Evolutionary conservation across 2,888 invertebrate species (phyloP), one percentile per base, ranked within the genome.

Genomic region (Cheilosia soror): DNA sequence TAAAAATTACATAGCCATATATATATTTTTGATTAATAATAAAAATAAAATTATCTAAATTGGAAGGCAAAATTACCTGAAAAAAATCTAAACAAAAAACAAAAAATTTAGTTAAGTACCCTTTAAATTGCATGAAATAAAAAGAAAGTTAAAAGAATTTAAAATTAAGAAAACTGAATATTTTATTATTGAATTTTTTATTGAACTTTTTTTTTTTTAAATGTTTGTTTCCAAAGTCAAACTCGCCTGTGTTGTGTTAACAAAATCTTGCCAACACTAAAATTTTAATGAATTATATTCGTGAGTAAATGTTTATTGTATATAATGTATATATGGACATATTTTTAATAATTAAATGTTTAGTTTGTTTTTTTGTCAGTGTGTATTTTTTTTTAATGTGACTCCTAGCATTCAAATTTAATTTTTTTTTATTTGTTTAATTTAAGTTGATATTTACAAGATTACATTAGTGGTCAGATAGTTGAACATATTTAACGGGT

Each of bases 21-120:
- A 25, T 57, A 55, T 11, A 37, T 11, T 11, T 55, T 44, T 11
- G 20, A 66, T 69, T 69, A 47, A 42, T 62, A 58, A 49, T 60
- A 71, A 58, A 51, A 47, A 65, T 25, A 58, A 53, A 68, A 73
- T 79, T 75, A n/a, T 72, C 62, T 68, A 77, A 79, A 69, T 69
- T 68, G 63, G 69, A 75, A 80, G 80, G 80, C 75, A 80, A 44
- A 82, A 40, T 69, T 42, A 69, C 80, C 84, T 84, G 84, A 20
- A 78, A 80, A 72, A 79, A 79, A 78, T 72, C 58, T 75, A 75
- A 79, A 63, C 44, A 58, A 73, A 72, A 63, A 71, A 69, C 60
- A 83, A 69, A 55, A 55, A 66, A 37, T 63, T 79, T 31, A 73
- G 71, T 83, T 69, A 80, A 80, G 75, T 84, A 84, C 79, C 65